Conservation (phyloP, 2,888 invertebrate species). For the Orchesella flavescens region DNA sequence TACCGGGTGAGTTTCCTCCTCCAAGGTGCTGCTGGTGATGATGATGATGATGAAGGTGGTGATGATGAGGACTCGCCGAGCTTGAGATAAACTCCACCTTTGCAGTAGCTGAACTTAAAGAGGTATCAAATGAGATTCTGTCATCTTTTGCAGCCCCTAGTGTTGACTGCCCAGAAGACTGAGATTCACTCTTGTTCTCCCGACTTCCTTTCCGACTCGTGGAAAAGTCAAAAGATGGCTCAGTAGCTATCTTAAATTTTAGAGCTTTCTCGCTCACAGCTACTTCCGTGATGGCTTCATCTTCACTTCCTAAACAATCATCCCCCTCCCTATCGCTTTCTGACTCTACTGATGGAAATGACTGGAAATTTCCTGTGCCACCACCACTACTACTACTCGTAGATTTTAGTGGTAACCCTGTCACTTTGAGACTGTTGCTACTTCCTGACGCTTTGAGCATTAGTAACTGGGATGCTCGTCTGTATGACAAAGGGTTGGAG, state of each 20-base stretch:
- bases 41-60: too few relatives aligned
- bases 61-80: background rate
- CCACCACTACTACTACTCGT: slow-evolving; percentile 4
- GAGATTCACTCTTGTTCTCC: slow-evolving; percentile 69
- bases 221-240: slow-evolving; percentile 74
- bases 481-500: slow-evolving; percentile 67
- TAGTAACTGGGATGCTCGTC: slow-evolving; percentile 67
- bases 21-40: background rate
- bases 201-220: slow-evolving; percentile 70
- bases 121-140: slow-evolving; percentile 63
- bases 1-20: slow-evolving; percentile 24
- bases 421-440: slow-evolving; percentile 64
- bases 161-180: slow-evolving; percentile 68
- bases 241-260: slow-evolving; percentile 85
- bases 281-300: slow-evolving; percentile 83
- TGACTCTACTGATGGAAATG: slow-evolving; percentile 68
- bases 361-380: slow-evolving; percentile 52
- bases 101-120: slow-evolving; percentile 43
- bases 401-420: slow-evolving; percentile 33
- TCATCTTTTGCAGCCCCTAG: slow-evolving; percentile 59
- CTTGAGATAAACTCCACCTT: slow-evolving; percentile 65
- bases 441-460: slow-evolving; percentile 67
- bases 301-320: slow-evolving; percentile 75
- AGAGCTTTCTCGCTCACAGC: slow-evolving; percentile 82
- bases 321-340: slow-evolving; percentile 67